Percentiles rank a stretch among this genome's conserved stretches.
Conservation (phyloP, 2,797 vertebrate genomes). For the Poecilia velifera region DNA sequence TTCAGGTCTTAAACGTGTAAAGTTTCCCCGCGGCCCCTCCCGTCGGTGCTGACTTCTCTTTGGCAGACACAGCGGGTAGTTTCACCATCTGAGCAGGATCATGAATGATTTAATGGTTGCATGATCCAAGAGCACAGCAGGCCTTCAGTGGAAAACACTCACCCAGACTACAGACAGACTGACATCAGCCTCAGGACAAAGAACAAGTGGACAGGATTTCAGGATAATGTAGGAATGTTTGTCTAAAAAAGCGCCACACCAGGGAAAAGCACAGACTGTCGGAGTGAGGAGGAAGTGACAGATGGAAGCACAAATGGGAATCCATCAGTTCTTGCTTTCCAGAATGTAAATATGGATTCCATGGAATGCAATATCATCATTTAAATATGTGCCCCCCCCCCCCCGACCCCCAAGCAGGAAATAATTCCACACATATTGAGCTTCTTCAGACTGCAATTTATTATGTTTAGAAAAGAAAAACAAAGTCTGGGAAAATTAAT, state of each 20-base stretch:
- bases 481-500: not conserved
- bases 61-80: slow-evolving; percentile 23
- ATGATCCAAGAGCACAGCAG: slow-evolving; percentile 40
- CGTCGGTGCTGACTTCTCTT: not conserved
- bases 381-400: not conserved
- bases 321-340: not conserved
- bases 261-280: not conserved
- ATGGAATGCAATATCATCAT: not conserved
- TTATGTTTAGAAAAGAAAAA: not conserved
- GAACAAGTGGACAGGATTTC: slow-evolving; percentile 8
- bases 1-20: not conserved
- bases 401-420: not conserved
- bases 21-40: not conserved
- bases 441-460: not conserved
- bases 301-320: not conserved
- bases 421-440: not conserved
- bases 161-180: not conserved
- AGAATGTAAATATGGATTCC: not conserved
- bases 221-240: slow-evolving; percentile 21
- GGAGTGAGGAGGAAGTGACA: not conserved
- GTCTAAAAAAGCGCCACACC: not conserved
- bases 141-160: slow-evolving; percentile 17
- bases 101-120: slow-evolving; percentile 55
- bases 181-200: not conserved
- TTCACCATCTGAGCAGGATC: slow-evolving; percentile 27